Evolutionary conservation across 2,888 invertebrate genomes (phyloP), one percentile per base, ranked within the genome.

Genomic region (Tipula confusa): DNA sequence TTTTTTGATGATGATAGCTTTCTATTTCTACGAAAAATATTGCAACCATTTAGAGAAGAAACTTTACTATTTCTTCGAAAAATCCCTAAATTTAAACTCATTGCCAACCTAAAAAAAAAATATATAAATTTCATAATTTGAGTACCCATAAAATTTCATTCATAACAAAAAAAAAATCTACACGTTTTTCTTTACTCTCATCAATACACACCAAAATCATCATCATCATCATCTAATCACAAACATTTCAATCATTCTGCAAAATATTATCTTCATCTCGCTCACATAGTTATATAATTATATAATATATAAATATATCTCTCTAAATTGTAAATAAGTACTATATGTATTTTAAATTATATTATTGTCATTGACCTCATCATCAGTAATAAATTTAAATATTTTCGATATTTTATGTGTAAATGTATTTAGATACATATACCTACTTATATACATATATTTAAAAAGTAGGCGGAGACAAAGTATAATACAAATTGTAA

Each of bases 331-430:
- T 43, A 4, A 4, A 43, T 43, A 43, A 2, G 15, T 15, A 18
- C n/a, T 64, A 64, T 24, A 64, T 24, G 24, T 64, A 64, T 15
- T n/a, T n/a, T 64, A 64, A 24, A 7, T 64, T 64, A 64, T 64
- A 7, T 64, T 64, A 64, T 64, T 64, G 64, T 64, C 64, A 64
- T 64, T 64, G 64, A 64, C 64, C 64, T 64, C 64, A 64, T 64
- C 64, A 64, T 64, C 64, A 64, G 64, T 24, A 43, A 64, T 24
- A 64, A 64, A 64, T 43, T 43, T 43, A 43, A 43, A 43, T 43
- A 43, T 64, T 64, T 64, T 64, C 24, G 64, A 64, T 64, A 64
- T 64, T 64, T 64, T 64, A 24, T 64, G 24, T 24, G 24, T 64
- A 9, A 18, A 64, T 64, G 64, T 64, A 9, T 64, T 24, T n/a